Evolutionary conservation across 2,113 vertebrate genomes (phyloP).

Genomic region (Isichthys henryi): DNA sequence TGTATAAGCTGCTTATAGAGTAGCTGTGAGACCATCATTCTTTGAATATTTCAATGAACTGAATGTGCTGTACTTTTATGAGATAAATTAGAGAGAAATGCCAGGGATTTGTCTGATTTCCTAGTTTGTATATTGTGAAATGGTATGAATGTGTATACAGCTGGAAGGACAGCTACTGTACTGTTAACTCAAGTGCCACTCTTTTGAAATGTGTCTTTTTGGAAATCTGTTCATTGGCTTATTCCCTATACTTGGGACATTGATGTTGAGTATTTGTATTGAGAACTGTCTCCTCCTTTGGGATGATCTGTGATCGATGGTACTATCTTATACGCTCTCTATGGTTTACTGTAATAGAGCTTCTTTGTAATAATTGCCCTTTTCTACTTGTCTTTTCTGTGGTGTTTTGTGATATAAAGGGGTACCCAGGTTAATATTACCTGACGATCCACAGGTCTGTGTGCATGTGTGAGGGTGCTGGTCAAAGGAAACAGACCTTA

Average conservation of each 20-base stretch:
- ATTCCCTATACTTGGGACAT: neutral
- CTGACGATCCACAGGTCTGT: neutral
- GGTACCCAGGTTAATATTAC: neutral
- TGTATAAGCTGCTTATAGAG: neutral
- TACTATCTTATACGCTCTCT: conserved; percentile 46
- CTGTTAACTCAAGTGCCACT: neutral
- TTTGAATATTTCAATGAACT: neutral
- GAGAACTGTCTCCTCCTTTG: neutral
- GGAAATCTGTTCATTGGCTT: neutral
- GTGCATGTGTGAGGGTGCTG: neutral
- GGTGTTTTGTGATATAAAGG: neutral
- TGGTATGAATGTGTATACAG: neutral
- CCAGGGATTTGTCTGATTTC: neutral
- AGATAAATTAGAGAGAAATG: conserved; percentile 18
- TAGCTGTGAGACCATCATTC: neutral
- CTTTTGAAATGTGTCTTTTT: neutral
- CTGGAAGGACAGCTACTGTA: neutral
- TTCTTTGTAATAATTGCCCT: conserved; percentile 28
- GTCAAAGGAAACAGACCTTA: neutral
- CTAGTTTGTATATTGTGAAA: neutral
- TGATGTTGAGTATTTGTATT: neutral
- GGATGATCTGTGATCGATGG: conserved; percentile 39
- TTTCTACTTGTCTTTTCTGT: neutral
- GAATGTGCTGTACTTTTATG: conserved; percentile 50
- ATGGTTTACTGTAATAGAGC: conserved; percentile 56